Base-by-base conservation (phyloP, 2,113 vertebrate genomes). In the Lophotis ruficrista region DNA sequence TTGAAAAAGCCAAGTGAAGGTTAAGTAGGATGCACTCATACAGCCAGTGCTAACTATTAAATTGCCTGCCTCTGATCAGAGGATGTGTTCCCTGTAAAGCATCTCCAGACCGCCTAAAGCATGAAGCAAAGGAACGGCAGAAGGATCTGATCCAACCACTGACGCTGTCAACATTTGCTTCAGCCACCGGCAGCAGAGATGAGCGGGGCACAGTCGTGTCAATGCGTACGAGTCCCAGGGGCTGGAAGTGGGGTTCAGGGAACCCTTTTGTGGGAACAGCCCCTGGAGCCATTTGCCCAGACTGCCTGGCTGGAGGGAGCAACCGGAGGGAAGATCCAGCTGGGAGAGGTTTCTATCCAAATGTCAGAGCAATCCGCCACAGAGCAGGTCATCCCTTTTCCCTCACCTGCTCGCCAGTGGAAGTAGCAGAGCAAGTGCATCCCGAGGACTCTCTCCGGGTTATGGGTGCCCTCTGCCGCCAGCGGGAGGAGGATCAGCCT, bases 401-500 rank as follows among this genome's bases (percentile, higher is more conserved):
- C 11, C n/a, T 45, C 6, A 2, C 17, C 38, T 4, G 38, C 81
- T 35, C 12, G 22, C 30, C 24, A 0, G 11, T 2, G 25, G 45
- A 8, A 61, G 76, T 0, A 3, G 70, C 65, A 7, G 31, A 60
- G 22, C 51, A 6, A 72, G 83, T 0, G 64, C 43, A 28, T 27
- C 24, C 51, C 56, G 3, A 12, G 22, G 33, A 3, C 22, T 56
- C 62, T 76, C 30, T 48, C 83, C 87, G 9, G 66, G 83, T 27
- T n/a, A 5, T 28, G 48, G 90, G 66, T 92, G 96, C 96, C 96
- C 95, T 92, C 97, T 97, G 85, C 92, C 68, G 97, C 53, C 53
- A 9, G 54, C 20, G 4, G 13, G 18, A 30, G 70, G 5, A 72
- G 53, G 25, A 41, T 11, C 13, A 41, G 75, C 33, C 61, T 4